Evolutionary conservation across 2,888 invertebrate genomes (phyloP).

Genomic region (Volucella inflata): DNA sequence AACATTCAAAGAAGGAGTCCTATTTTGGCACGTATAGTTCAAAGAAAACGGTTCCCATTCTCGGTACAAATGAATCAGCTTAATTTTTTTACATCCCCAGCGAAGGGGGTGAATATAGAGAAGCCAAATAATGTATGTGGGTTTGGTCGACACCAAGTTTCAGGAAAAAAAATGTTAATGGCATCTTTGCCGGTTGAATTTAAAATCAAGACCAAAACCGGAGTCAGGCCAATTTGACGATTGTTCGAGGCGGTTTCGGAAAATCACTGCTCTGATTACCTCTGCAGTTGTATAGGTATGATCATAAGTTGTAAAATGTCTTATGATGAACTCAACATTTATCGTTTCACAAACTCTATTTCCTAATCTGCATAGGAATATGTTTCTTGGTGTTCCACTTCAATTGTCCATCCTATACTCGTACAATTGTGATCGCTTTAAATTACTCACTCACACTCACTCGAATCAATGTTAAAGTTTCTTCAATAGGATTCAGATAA

Average conservation of each 20-base stretch:
- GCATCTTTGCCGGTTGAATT: slow-evolving; percentile 53
- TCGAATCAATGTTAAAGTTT: neutral
- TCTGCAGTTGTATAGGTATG: slow-evolving; percentile 18
- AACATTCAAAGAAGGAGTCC: slow-evolving; percentile 5
- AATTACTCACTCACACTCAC: too few relatives aligned
- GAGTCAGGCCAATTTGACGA: neutral
- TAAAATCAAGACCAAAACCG: slow-evolving; percentile 41
- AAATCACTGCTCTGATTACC: slow-evolving; percentile 42
- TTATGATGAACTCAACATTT: too few relatives aligned
- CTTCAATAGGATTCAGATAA: neutral
- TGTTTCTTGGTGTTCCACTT: too few relatives aligned
- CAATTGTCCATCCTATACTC: too few relatives aligned
- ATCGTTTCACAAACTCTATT: too few relatives aligned
- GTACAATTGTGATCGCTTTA: too few relatives aligned
- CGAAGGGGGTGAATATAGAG: neutral
- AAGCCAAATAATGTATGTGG: slow-evolving; percentile 1
- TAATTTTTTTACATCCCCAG: slow-evolving; percentile 31
- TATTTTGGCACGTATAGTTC: slow-evolving; percentile 67
- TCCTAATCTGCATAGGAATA: too few relatives aligned
- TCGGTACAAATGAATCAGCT: slow-evolving; percentile 43
- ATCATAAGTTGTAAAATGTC: too few relatives aligned
- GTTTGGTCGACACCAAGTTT: slow-evolving; percentile 29
- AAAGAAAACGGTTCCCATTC: slow-evolving; percentile 14
- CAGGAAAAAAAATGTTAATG: slow-evolving; percentile 53
- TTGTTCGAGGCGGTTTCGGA: neutral